phyloP scores from a whole-genome alignment of 2,797 vertebrate genomes.

The Megaceryle alcyon region DNA sequence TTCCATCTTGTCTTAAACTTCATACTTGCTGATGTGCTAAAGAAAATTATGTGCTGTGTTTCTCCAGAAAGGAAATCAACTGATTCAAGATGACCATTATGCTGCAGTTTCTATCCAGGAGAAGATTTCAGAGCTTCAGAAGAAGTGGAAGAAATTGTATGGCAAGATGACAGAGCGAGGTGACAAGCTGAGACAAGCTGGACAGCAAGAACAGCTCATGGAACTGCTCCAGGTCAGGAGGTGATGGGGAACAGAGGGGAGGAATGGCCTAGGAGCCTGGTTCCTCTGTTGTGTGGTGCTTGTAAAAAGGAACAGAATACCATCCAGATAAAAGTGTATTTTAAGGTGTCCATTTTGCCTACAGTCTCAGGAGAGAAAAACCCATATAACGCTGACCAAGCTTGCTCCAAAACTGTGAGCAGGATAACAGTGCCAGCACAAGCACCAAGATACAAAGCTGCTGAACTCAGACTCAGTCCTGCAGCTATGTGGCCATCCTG shows the following conservation, averaged over 20 bases:
- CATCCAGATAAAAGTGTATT: neutral
- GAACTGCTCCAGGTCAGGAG: conserved; percentile 82
- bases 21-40: neutral
- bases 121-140: conserved; percentile 77
- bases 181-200: conserved; percentile 86
- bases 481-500: neutral
- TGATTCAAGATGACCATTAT: conserved; percentile 76
- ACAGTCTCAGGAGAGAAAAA: neutral
- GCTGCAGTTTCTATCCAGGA: conserved; percentile 76
- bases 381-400: fast-evolving
- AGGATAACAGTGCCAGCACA: neutral
- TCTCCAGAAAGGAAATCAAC: conserved; percentile 81
- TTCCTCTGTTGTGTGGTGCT: neutral
- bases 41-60: neutral
- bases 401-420: neutral
- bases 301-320: neutral
- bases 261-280: neutral
- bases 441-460: neutral
- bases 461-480: neutral
- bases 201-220: conserved; percentile 89
- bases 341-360: neutral
- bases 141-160: conserved; percentile 83
- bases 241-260: neutral
- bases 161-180: conserved; percentile 85
- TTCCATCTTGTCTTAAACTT: neutral